A percentile compares a stretch with the other conserved stretches of the same genome.
These are phyloP conservation scores for Drosophila anceps DNA, from an alignment of 2,888 invertebrate genomes.

Conservation along the genomic window DNA sequence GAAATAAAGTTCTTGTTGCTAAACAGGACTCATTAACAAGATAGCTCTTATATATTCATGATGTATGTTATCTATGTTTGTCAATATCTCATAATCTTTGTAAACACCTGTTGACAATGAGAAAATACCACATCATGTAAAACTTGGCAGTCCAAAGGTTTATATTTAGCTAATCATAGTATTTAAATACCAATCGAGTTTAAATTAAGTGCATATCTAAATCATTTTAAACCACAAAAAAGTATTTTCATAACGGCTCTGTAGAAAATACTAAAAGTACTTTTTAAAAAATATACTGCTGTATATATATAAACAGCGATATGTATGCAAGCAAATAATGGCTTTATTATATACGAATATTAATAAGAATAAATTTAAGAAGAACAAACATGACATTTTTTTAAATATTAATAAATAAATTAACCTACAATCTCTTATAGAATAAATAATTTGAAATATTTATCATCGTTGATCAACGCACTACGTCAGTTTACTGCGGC, in stretches of 20 bases:
- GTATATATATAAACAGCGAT: neutral
- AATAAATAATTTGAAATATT: neutral
- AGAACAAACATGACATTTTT: too few species aligned
- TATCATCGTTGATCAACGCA: neutral
- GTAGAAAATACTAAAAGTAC: slow-evolving; percentile 3
- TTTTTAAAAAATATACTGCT: neutral
- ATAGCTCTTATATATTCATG: neutral
- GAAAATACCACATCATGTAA: neutral
- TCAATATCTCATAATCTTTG: neutral
- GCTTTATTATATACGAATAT: too few species aligned
- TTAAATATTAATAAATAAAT: neutral
- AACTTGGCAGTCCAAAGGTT: neutral
- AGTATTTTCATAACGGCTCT: slow-evolving; percentile 1
- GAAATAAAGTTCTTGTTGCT: neutral
- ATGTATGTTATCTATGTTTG: too few species aligned
- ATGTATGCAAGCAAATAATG: too few species aligned
- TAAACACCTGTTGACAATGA: slow-evolving; percentile 57
- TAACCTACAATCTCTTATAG: neutral
- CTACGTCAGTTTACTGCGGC: neutral
- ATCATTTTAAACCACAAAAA: neutral
- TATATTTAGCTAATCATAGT: neutral
- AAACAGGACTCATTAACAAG: neutral
- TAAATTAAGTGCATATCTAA: neutral
- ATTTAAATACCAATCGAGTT: neutral
- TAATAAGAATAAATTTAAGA: too few species aligned